These are phyloP conservation scores for Habrosyne pyritoides DNA, from an alignment of 2,888 invertebrate genomes.

Conservation along the genomic window DNA sequence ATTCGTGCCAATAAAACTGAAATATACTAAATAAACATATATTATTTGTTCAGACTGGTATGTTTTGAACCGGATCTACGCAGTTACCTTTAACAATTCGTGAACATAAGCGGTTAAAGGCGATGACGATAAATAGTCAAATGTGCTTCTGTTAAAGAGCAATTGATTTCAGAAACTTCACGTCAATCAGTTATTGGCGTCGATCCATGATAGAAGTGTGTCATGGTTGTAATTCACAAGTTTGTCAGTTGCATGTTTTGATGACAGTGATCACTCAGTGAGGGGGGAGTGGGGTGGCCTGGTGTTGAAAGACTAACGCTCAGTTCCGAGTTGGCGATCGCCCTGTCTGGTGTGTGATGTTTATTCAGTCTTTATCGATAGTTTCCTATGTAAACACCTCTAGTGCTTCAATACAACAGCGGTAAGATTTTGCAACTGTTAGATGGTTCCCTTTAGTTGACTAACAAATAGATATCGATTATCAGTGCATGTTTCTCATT, in stretches of 20 bases:
- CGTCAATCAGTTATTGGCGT: slow-evolving; percentile 53
- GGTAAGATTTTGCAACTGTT: not conserved
- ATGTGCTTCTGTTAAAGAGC: slow-evolving; percentile 15
- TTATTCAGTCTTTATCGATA: slow-evolving; percentile 33
- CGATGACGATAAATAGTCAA: not conserved
- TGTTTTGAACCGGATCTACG: not conserved
- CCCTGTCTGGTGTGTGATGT: slow-evolving; percentile 35
- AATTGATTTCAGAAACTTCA: slow-evolving; percentile 22
- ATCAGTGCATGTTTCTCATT: not conserved
- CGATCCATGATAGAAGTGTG: slow-evolving; percentile 57
- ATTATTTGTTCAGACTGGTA: slow-evolving; percentile 13
- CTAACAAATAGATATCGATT: not conserved
- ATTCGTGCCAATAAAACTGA: slow-evolving; percentile 68
- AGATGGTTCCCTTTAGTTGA: not conserved
- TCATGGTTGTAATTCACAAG: slow-evolving; percentile 59
- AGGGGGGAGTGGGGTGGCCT: slow-evolving; percentile 44
- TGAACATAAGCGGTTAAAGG: not conserved
- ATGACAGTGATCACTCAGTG: slow-evolving; percentile 62
- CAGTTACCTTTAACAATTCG: not conserved
- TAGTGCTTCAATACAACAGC: not conserved
- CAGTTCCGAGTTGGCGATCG: slow-evolving; percentile 62
- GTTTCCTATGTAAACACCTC: slow-evolving; percentile 31
- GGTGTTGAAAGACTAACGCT: slow-evolving; percentile 51
- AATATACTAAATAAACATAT: slow-evolving; percentile 35
- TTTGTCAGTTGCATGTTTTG: slow-evolving; percentile 51